Base-by-base conservation (phyloP, 2,888 invertebrate genomes). In the Hoplodrina ambigua region DNA sequence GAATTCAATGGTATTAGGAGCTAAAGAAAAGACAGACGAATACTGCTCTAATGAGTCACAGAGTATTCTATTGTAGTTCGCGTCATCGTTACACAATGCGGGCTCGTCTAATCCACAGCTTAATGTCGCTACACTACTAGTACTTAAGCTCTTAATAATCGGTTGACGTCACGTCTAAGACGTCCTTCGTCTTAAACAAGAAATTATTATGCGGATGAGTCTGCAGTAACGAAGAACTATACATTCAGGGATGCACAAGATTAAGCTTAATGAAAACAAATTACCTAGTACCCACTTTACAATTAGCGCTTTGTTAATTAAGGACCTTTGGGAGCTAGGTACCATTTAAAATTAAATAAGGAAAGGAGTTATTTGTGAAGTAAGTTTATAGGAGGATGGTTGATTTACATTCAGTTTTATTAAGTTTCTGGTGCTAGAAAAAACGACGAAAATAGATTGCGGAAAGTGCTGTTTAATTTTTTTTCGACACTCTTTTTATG, bases 81-180 rank as follows among this genome's bases (percentile, higher is more conserved):
- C 75, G 69, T 81, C 76, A 85, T 84, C 74, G 81, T 78, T 75
- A 80, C 78, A 84, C 86, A 85, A 78, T 85, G 84, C 77, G 81
- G 78, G 81, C 79, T 75, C 69, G 72, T 80, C 83, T 89, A 87
- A 89, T 88, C 87, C 86, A 70, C 68, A 70, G 80, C 78, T 82
- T 75, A 72, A 72, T 74, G 75, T 82, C 71, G 73, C 72, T 81
- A 82, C 84, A 87, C 84, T 85, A 78, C 81, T 80, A 81, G 73
- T 80, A 83, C 78, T 86, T 85, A 84, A 84, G 82, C 84, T 75
- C 81, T 78, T 86, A 85, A 88, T 89, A 88, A 88, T 85, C 75
- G 61, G 67, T 67, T 81, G 83, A 85, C 84, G 84, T 82, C 77
- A 80, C 79, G 78, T 72, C 73, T 70, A 73, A 85, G 79, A 82